Evolutionary conservation across 2,797 vertebrate genomes (phyloP).

Genomic region (Vespertilio murinus): DNA sequence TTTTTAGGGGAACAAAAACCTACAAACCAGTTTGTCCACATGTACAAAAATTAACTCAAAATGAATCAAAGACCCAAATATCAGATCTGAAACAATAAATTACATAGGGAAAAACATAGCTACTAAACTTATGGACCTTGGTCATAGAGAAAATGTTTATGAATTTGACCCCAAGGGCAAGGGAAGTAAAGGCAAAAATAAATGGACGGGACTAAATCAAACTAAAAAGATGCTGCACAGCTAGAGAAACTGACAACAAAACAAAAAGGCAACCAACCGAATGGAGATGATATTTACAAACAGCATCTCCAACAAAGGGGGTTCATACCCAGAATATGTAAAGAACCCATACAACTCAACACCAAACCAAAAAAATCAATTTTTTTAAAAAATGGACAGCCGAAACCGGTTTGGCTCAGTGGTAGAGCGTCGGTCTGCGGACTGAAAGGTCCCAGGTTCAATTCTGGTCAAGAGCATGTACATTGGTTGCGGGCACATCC

Average conservation of each 20-base stretch:
- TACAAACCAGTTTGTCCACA: not conserved
- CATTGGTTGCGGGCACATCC: too few species aligned
- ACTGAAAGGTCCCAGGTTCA: too few species aligned
- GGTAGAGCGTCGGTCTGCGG: too few species aligned
- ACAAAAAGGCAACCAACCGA: not conserved
- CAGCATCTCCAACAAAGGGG: not conserved
- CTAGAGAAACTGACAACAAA: not conserved
- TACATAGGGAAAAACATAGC: not conserved
- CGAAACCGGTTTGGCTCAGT: too few species aligned
- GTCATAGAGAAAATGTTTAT: not conserved
- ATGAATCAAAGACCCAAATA: not conserved
- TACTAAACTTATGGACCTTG: not conserved
- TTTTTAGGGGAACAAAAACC: not conserved
- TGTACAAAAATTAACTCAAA: not conserved
- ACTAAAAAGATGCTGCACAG: not conserved
- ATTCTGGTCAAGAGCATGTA: too few species aligned
- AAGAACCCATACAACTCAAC: not conserved
- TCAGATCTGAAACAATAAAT: not conserved
- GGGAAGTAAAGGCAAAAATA: not conserved
- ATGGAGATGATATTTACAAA: not conserved
- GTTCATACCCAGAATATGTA: not conserved
- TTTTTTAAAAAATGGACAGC: too few species aligned
- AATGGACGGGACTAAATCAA: not conserved
- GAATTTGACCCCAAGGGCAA: not conserved
- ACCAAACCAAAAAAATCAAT: too few species aligned